Evolutionary conservation across 2,888 invertebrate genomes (phyloP).

Genomic region (Vandiemenella viatica): DNA sequence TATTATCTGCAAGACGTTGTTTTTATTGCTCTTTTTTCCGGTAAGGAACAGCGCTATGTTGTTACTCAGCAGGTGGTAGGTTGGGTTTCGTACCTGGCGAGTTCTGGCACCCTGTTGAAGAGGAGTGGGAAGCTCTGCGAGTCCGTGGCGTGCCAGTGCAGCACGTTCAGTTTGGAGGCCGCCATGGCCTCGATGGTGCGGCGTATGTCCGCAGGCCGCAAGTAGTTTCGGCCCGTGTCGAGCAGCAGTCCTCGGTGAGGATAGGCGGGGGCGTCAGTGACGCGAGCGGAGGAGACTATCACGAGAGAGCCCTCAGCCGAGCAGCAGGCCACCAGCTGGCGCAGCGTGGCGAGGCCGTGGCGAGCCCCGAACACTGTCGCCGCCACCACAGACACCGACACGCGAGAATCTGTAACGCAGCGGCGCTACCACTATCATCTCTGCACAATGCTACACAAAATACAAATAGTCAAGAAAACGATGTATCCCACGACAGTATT

Average conservation of each 20-base stretch:
- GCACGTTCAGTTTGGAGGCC: constrained; percentile 74
- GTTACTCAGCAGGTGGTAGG: background rate
- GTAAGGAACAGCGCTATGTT: too few relatives aligned
- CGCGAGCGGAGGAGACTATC: constrained; percentile 42
- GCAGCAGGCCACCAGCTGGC: constrained; percentile 42
- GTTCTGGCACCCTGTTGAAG: constrained; percentile 53
- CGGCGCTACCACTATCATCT: too few relatives aligned
- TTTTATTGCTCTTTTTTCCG: too few relatives aligned
- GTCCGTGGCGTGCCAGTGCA: constrained; percentile 88
- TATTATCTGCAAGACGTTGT: too few relatives aligned
- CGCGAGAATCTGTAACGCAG: constrained; percentile 28
- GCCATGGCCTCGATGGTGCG: constrained; percentile 72
- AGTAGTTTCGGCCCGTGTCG: constrained; percentile 79
- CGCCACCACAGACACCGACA: constrained; percentile 23
- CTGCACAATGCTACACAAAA: too few relatives aligned
- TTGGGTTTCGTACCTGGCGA: constrained; percentile 42
- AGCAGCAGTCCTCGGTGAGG: constrained; percentile 73
- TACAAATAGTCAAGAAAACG: too few relatives aligned
- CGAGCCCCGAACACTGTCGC: constrained; percentile 50
- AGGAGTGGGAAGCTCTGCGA: constrained; percentile 84
- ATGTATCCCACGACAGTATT: too few relatives aligned
- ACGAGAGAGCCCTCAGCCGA: constrained; percentile 28
- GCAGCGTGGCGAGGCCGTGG: constrained; percentile 60
- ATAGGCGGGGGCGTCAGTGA: constrained; percentile 67
- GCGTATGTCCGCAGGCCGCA: constrained; percentile 52